Conservation (phyloP, 2,797 vertebrate genomes). For the Enteromius anoplus region DNA sequence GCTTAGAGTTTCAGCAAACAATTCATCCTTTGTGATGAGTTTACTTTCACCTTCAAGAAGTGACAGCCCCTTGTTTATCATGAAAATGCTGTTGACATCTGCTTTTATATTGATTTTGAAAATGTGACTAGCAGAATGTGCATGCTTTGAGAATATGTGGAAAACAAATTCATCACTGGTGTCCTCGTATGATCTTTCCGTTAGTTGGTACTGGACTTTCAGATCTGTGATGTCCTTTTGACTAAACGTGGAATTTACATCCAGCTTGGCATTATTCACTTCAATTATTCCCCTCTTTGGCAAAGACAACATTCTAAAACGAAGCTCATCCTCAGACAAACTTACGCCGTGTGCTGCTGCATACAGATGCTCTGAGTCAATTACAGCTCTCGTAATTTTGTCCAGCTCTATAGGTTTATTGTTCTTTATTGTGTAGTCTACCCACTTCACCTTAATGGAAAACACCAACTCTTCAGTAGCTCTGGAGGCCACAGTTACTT, state of each 20-base stretch:
- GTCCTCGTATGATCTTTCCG: conserved; percentile 74
- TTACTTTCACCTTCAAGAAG: conserved; percentile 88
- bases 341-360: conserved; percentile 71
- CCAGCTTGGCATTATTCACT: conserved; percentile 76
- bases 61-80: conserved; percentile 84
- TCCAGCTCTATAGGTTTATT: conserved; percentile 79
- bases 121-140: conserved; percentile 79
- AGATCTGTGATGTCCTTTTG: conserved; percentile 80
- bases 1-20: conserved; percentile 84
- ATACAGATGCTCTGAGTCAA: conserved; percentile 79
- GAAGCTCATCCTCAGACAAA: conserved; percentile 77
- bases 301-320: conserved; percentile 81
- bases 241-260: conserved; percentile 82
- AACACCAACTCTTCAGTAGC: conserved; percentile 80
- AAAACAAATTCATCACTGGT: conserved; percentile 84
- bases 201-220: conserved; percentile 82
- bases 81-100: conserved; percentile 77
- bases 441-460: conserved; percentile 82
- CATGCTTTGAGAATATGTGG: conserved; percentile 81
- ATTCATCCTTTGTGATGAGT: conserved; percentile 81
- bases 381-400: conserved; percentile 78
- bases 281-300: conserved; percentile 85
- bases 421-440: conserved; percentile 80
- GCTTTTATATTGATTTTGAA: conserved; percentile 87
- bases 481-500: conserved; percentile 79